phyloP scores from a whole-genome alignment of 1,140 invertebrate genomes.

The Drosophila bipectinata region DNA sequence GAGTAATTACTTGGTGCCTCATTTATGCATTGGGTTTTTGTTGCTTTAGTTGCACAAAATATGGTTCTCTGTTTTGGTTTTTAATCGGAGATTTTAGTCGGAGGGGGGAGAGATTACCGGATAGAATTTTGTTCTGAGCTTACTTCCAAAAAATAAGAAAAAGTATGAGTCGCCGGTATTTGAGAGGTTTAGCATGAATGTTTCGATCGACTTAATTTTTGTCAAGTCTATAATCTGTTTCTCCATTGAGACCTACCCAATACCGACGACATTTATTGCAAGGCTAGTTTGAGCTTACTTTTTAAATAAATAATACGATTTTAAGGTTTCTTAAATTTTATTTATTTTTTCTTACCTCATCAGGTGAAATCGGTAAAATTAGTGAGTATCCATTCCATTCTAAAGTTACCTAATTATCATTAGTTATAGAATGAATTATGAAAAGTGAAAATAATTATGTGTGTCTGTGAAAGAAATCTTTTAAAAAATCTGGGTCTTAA shows the following conservation, averaged over 20 bases:
- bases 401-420: no score
- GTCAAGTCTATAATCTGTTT: not conserved
- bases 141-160: slow-evolving; percentile 28
- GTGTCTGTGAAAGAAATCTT: no score
- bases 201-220: slow-evolving; percentile 18
- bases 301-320: not conserved
- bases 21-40: not conserved
- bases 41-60: not conserved
- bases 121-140: slow-evolving; percentile 53
- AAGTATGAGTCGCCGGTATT: not conserved
- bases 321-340: no score
- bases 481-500: no score
- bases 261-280: not conserved
- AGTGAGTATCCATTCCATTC: no score
- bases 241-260: not conserved
- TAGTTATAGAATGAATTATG: no score
- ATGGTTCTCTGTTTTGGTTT: not conserved
- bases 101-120: slow-evolving; percentile 15
- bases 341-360: no score
- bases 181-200: slow-evolving; percentile 9
- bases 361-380: no score
- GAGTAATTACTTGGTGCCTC: not conserved
- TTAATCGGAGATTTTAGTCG: not conserved
- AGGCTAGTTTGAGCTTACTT: not conserved
- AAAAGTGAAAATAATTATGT: no score